A percentile compares a stretch with the other conserved stretches of the same genome.
phyloP scores from a whole-genome alignment of 2,888 invertebrate species.

The Scaptodrosophila latifasciaeformis region DNA sequence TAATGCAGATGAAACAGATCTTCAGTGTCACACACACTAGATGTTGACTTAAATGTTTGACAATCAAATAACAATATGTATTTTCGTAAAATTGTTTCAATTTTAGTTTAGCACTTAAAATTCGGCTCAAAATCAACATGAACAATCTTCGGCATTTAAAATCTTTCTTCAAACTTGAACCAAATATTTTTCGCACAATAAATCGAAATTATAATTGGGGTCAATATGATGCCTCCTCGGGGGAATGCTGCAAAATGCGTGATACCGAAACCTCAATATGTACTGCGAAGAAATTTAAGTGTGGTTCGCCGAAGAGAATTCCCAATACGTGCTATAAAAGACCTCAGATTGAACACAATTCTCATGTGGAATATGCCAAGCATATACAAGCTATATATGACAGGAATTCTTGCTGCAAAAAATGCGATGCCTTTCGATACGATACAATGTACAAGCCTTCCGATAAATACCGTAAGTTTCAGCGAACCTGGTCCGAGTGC shows the following conservation, averaged over 20 bases:
- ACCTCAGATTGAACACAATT: not conserved
- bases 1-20: too few species aligned
- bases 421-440: too few species aligned
- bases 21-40: too few species aligned
- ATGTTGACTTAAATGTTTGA: too few species aligned
- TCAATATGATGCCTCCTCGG: constrained; percentile 24
- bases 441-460: too few species aligned
- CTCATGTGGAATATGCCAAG: not conserved
- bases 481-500: too few species aligned
- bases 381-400: not conserved
- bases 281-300: not conserved
- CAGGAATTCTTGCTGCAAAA: not conserved
- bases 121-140: too few species aligned
- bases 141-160: too few species aligned
- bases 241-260: constrained; percentile 20
- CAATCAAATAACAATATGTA: too few species aligned
- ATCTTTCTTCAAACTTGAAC: not conserved
- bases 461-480: too few species aligned
- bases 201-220: constrained; percentile 21
- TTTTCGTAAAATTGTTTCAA: too few species aligned
- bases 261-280: constrained; percentile 5
- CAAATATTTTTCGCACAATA: not conserved
- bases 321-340: not conserved
- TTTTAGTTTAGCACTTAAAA: too few species aligned
- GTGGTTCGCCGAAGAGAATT: not conserved